A percentile compares a stretch with the other conserved stretches of the same genome.
Evolutionary conservation across 1,140 invertebrate genomes (phyloP).

Genomic region (Latrodectus geometricus): DNA sequence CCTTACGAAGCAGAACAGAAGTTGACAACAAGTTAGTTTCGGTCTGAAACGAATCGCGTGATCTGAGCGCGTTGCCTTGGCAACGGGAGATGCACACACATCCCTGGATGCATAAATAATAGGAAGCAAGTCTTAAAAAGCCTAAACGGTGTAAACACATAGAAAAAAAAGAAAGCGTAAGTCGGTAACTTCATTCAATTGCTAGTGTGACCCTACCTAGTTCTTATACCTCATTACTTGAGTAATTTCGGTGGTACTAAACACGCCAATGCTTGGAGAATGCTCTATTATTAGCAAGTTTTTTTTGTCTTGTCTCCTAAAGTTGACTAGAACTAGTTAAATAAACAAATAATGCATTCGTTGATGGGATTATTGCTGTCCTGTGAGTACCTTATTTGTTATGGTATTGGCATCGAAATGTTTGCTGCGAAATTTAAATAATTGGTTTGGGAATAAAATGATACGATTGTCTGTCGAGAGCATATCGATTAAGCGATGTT

Average conservation of each 20-base stretch:
- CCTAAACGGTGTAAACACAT: background rate
- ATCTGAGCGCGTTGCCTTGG: background rate
- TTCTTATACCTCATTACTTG: background rate
- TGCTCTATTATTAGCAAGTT: too few species aligned
- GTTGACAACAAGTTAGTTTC: background rate
- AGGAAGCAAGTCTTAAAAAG: background rate
- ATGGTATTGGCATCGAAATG: too few species aligned
- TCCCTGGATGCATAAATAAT: background rate
- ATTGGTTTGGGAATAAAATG: too few species aligned
- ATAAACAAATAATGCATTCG: too few species aligned
- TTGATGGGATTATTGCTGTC: too few species aligned
- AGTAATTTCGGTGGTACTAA: background rate
- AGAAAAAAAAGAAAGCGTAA: background rate
- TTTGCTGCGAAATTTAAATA: too few species aligned
- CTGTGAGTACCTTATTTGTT: too few species aligned
- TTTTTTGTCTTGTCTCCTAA: too few species aligned
- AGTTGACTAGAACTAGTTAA: too few species aligned
- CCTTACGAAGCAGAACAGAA: background rate
- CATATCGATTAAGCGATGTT: too few species aligned
- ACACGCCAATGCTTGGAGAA: too few species aligned
- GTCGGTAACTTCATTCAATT: background rate
- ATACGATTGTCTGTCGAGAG: too few species aligned
- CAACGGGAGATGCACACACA: background rate
- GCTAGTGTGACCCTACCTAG: background rate
- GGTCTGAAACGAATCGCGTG: background rate